Percentiles rank a stretch among this genome's conserved stretches.
phyloP scores from a whole-genome alignment of 2,797 vertebrate species.

The Tachyglossus aculeatus region DNA sequence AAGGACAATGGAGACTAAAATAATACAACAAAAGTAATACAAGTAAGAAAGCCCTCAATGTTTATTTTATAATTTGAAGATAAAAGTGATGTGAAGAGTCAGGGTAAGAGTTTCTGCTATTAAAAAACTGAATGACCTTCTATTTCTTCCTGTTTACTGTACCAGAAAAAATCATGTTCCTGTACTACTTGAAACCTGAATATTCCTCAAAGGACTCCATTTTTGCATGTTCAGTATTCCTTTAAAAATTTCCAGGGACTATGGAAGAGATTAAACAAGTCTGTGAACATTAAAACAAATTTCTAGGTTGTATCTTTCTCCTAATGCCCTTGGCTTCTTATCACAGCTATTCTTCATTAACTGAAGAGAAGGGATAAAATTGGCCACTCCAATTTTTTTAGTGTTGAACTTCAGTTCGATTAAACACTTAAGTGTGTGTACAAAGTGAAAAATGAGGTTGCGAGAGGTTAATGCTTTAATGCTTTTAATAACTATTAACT shows the following conservation, averaged over 20 bases:
- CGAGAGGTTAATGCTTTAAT: slow-evolving; percentile 78
- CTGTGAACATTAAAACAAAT: slow-evolving; percentile 35
- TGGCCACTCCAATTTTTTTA: slow-evolving; percentile 69
- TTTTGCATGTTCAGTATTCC: slow-evolving; percentile 28
- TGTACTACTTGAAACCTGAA: slow-evolving; percentile 39
- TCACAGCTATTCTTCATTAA: slow-evolving; percentile 64
- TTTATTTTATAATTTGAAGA: no score
- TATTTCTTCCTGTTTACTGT: no score
- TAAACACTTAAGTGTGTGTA: slow-evolving; percentile 75
- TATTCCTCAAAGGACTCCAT: slow-evolving; percentile 29
- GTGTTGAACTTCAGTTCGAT: slow-evolving; percentile 74
- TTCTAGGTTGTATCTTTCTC: slow-evolving; percentile 38
- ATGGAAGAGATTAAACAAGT: slow-evolving; percentile 59
- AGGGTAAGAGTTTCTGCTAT: no score
- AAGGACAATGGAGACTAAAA: no score
- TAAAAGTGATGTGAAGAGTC: no score
- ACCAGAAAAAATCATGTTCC: no score
- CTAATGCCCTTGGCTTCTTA: slow-evolving; percentile 59
- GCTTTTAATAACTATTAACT: slow-evolving; percentile 77
- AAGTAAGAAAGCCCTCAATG: no score
- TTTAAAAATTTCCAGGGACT: slow-evolving; percentile 6
- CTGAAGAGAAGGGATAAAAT: slow-evolving; percentile 64
- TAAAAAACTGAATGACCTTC: no score
- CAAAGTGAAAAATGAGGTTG: slow-evolving; percentile 78
- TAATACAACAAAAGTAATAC: no score